Base-by-base conservation (phyloP, 1,140 invertebrate genomes). In the Nymphalis io region DNA sequence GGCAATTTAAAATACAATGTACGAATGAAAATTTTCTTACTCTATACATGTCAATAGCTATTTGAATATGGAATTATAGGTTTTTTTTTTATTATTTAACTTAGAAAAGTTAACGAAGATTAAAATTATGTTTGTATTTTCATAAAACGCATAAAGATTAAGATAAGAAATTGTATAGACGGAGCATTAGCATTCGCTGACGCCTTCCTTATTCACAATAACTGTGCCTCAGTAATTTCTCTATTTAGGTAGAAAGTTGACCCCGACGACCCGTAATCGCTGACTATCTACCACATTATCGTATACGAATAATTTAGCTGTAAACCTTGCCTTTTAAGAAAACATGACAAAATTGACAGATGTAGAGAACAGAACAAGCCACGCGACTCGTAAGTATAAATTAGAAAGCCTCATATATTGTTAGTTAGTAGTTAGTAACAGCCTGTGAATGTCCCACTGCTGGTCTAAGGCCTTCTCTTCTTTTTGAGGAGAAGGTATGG, bases 231-330 rank as follows among this genome's bases (percentile, higher is more conserved):
- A 65, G 66, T 65, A 70, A 71, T 76, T 76, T 74, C 74, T 72
- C 75, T 76, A 75, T 81, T 81, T 79, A 76, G 70, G 80, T 79
- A 72, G 80, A 82, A 80, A 82, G 80, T 67, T 72, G 63, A 79
- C 73, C 80, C 42, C 40, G 33, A 21, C 51, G 58, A 73, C 70
- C 70, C 66, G 44, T 70, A 62, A 68, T 74, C 46, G 66, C 51
- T 39, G 67, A 69, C 68, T 63, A 60, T 44, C 58, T 64, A 72
- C 68, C 51, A 62, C 51, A 62, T 68, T 74, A 69, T 69, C 60
- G 20, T 68, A 55, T 74, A 42, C 53, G 63, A 63, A 65, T 68
- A 71, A 71, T 65, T 65, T 71, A 66, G 16, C 60, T 18, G 27
- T 16, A 60, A 65, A 51, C 53, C 18, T 63, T 40, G 57, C 63